A percentile compares a stretch with the other conserved stretches of the same genome.
Conservation (phyloP, 2,888 invertebrate species). For the Prosapia bicincta region DNA sequence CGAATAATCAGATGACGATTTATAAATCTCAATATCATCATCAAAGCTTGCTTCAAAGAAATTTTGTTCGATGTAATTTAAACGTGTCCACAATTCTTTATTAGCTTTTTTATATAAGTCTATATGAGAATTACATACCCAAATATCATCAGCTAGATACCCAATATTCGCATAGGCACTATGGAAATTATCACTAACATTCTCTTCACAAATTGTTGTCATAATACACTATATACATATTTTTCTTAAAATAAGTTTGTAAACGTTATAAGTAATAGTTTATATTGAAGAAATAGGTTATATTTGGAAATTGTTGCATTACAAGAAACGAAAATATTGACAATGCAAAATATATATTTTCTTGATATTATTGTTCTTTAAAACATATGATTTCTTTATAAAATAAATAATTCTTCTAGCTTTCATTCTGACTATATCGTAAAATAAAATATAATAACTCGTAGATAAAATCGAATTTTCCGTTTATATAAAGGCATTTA, state of each 20-base stretch:
- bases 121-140: constrained; percentile 3
- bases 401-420: too few relatives aligned
- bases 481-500: too few relatives aligned
- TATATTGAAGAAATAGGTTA: neutral
- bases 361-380: neutral
- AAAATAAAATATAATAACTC: too few relatives aligned
- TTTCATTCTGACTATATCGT: too few relatives aligned
- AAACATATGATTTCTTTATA: neutral
- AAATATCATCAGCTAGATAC: constrained; percentile 14
- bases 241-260: neutral
- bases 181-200: constrained; percentile 6
- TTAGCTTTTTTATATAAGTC: constrained; percentile 14
- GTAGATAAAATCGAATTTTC: too few relatives aligned
- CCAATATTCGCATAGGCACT: constrained; percentile 22
- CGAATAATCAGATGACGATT: neutral
- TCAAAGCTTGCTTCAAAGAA: neutral
- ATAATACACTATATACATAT: neutral
- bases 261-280: too few relatives aligned
- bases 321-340: neutral
- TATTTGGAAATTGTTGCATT: neutral
- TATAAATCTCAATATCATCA: neutral
- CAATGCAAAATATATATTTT: neutral
- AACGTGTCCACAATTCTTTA: constrained; percentile 13
- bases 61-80: constrained; percentile 15
- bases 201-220: neutral